These are phyloP conservation scores for Aurelia sp. DNA, from an alignment of 30 jellyfish, hydroid and myxozoan species.

Conservation along the genomic window DNA sequence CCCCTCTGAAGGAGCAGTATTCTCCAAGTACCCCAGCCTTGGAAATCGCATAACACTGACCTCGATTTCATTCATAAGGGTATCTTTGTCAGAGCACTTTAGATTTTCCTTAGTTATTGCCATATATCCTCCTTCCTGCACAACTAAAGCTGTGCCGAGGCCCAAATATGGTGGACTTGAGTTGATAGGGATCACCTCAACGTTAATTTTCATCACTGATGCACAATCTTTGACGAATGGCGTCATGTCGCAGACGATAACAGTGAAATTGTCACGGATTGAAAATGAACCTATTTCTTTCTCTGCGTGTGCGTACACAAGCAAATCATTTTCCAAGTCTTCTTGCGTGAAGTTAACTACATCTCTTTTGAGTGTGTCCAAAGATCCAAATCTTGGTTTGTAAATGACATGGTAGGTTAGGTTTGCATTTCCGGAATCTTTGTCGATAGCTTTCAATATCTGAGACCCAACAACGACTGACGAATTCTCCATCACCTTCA, in stretches of 20 bases:
- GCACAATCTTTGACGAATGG: conserved; percentile 14
- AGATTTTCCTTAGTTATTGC: not conserved
- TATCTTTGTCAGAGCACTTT: conserved; percentile 38
- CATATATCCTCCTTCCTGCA: conserved; percentile 29
- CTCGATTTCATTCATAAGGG: conserved; percentile 21
- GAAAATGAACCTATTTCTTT: conserved; percentile 51
- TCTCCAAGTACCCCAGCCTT: conserved; percentile 48
- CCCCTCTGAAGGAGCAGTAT: conserved; percentile 60
- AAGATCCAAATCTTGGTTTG: conserved; percentile 22
- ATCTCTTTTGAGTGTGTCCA: not conserved
- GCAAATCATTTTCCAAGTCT: conserved; percentile 21
- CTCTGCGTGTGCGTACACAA: conserved; percentile 17
- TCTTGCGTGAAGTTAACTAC: conserved; percentile 13
- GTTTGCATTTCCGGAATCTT: conserved; percentile 12
- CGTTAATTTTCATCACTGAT: conserved; percentile 3
- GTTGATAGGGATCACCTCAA: conserved; percentile 52
- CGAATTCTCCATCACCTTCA: conserved; percentile 57
- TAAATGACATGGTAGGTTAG: conserved; percentile 16
- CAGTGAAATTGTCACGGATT: conserved; percentile 23
- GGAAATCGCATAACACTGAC: conserved; percentile 32
- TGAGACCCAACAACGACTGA: conserved; percentile 45
- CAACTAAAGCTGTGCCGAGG: not conserved
- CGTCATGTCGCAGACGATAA: conserved; percentile 38
- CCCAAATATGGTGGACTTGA: conserved; percentile 43
- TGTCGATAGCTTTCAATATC: conserved; percentile 42